phyloP scores from a whole-genome alignment of 2,113 vertebrate species.

The Podarcis cretensis region DNA sequence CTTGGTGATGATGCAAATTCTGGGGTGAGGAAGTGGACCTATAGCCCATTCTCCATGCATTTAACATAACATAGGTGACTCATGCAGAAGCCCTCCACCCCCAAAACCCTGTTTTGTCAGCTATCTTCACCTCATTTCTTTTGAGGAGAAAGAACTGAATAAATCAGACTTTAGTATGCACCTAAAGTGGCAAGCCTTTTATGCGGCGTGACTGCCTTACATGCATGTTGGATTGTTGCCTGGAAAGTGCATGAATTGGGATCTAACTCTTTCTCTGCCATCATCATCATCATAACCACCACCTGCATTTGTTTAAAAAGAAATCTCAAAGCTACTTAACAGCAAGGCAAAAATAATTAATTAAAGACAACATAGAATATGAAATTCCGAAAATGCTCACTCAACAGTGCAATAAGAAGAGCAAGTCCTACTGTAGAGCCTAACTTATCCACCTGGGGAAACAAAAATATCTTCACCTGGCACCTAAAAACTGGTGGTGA shows the following conservation, averaged over 20 bases:
- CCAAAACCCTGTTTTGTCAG: too few species aligned
- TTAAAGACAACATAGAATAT: not conserved
- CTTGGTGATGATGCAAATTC: not conserved
- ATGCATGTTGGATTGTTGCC: not conserved
- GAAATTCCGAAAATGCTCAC: not conserved
- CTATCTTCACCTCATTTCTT: not conserved
- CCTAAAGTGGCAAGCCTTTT: not conserved
- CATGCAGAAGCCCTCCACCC: not conserved
- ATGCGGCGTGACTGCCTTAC: not conserved
- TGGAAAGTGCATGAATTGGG: not conserved
- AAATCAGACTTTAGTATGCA: not conserved
- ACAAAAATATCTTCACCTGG: too few species aligned
- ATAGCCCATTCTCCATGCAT: not conserved
- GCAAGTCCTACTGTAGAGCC: too few species aligned
- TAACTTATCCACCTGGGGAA: too few species aligned
- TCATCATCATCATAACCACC: too few species aligned
- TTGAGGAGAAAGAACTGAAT: not conserved
- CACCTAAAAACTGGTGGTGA: too few species aligned
- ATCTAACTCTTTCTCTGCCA: not conserved
- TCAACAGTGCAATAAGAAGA: too few species aligned
- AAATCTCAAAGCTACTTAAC: not conserved
- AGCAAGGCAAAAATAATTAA: not conserved
- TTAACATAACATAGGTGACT: not conserved
- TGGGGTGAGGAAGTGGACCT: not conserved
- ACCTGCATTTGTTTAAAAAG: too few species aligned